Evolutionary conservation across 30 jellyfish, hydroid and myxozoan species (phyloP), one percentile per base, ranked within the genome.

Genomic region (Catostylus mosaicus): DNA sequence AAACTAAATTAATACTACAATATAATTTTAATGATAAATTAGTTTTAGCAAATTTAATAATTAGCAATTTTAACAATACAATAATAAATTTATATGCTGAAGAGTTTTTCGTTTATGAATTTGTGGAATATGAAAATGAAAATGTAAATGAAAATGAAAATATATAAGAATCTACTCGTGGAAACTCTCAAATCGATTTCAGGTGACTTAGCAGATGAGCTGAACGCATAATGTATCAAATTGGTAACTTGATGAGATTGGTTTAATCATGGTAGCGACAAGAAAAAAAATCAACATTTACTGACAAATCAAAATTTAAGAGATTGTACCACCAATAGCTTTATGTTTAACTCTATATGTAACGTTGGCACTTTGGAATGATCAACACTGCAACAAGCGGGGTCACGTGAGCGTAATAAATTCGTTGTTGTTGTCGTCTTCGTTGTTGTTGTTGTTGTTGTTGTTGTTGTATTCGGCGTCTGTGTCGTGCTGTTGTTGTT

Each of bases 181-280:
- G n/a, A n/a, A n/a, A n/a, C n/a, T n/a, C n/a, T n/a, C n/a, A n/a
- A n/a, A n/a, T n/a, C n/a, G n/a, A 6, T 64, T 59, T 36, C 37
- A 85, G 96, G 96, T 75, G 96, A 85, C 60, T 31, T 85, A 63
- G 89, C 83, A 36, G 89, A 78, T 31, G 89, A 85, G 85, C 88
- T 85, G 84, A 78, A 75, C 51, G 88, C 88, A 34, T 76, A 70
- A 76, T 30, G 40, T 19, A 48, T 36, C 88, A 30, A 10, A 45
- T 33, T 51, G 65, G 30, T 30, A 45, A 76, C 35, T 76, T 76
- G 66, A 18, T 50, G 88, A 76, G 77, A 76, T 51, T 76, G 88
- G 88, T 76, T 54, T 57, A 76, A 48, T 74, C 65, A 36, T 76
- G 88, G 88, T 62, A 76, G 85, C 85, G n/a, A 74, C 76, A 45